These are phyloP conservation scores for Tetranychus cinnabarinus DNA, from an alignment of 1,140 invertebrate genomes.

Conservation along the genomic window DNA sequence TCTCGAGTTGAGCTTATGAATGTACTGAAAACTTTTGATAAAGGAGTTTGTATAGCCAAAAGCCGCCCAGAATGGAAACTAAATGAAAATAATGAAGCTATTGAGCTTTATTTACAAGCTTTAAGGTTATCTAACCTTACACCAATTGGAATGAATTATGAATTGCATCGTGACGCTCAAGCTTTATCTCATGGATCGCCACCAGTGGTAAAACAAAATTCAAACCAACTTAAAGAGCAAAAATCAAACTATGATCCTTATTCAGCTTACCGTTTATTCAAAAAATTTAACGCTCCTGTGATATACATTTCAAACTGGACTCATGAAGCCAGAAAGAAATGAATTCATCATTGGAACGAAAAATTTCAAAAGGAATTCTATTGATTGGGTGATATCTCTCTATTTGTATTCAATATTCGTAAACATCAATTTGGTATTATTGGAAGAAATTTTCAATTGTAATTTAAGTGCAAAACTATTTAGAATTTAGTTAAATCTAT, in stretches of 20 bases:
- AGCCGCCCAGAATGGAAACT: constrained; percentile 23
- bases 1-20: constrained; percentile 23
- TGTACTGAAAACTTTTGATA: constrained; percentile 15
- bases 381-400: constrained; percentile 27
- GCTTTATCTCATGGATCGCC: constrained; percentile 31
- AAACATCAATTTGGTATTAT: constrained; percentile 19
- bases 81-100: constrained; percentile 23
- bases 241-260: constrained; percentile 7
- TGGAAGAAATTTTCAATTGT: constrained; percentile 16
- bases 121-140: constrained; percentile 29
- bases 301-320: constrained; percentile 29
- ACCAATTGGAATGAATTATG: constrained; percentile 30
- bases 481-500: too few relatives aligned
- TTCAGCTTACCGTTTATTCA: constrained; percentile 25
- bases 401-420: constrained; percentile 21
- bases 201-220: constrained; percentile 29
- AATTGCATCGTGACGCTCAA: constrained; percentile 34
- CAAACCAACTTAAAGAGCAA: background rate
- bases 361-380: constrained; percentile 19
- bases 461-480: too few relatives aligned
- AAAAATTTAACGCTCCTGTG: constrained; percentile 27
- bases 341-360: constrained; percentile 18
- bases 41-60: constrained; percentile 13
- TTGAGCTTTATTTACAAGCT: constrained; percentile 24
- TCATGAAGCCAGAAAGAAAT: constrained; percentile 20